A percentile compares a stretch with the other conserved stretches of the same genome.
Conservation (phyloP, 1,140 invertebrate species). For the Stenopsyche tienmushanensis region DNA sequence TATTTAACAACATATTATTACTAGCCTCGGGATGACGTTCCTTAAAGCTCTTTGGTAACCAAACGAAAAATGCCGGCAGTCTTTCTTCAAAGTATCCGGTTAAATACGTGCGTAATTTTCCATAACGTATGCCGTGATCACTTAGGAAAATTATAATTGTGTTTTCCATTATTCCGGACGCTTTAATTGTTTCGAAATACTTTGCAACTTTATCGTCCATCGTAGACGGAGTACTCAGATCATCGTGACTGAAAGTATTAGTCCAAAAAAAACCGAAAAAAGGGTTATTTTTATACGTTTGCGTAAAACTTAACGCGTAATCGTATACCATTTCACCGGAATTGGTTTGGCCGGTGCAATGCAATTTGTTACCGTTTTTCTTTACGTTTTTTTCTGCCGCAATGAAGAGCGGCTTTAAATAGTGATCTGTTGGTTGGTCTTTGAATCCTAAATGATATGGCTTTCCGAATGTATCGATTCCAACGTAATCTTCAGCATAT, state of each 20-base stretch:
- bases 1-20: conserved; percentile 65
- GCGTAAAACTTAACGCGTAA: conserved; percentile 62
- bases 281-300: conserved; percentile 57
- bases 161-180: conserved; percentile 56
- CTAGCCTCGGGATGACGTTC: conserved; percentile 57
- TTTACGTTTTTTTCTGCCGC: conserved; percentile 57
- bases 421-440: conserved; percentile 69
- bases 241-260: conserved; percentile 68
- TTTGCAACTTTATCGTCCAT: conserved; percentile 57
- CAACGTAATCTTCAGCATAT: conserved; percentile 49
- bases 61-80: conserved; percentile 75
- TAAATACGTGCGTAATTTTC: conserved; percentile 66
- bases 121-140: conserved; percentile 84
- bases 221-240: conserved; percentile 59
- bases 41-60: conserved; percentile 68
- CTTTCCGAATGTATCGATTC: conserved; percentile 49
- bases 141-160: conserved; percentile 73
- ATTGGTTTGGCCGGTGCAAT: conserved; percentile 59
- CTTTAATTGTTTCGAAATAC: conserved; percentile 56
- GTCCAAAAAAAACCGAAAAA: conserved; percentile 74
- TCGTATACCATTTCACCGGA: conserved; percentile 60
- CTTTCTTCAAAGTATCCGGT: conserved; percentile 82
- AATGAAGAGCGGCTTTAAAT: conserved; percentile 66
- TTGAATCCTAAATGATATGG: conserved; percentile 44
- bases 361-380: conserved; percentile 46